Conservation (phyloP, 1,140 invertebrate species). For the Olivierus martensii region DNA sequence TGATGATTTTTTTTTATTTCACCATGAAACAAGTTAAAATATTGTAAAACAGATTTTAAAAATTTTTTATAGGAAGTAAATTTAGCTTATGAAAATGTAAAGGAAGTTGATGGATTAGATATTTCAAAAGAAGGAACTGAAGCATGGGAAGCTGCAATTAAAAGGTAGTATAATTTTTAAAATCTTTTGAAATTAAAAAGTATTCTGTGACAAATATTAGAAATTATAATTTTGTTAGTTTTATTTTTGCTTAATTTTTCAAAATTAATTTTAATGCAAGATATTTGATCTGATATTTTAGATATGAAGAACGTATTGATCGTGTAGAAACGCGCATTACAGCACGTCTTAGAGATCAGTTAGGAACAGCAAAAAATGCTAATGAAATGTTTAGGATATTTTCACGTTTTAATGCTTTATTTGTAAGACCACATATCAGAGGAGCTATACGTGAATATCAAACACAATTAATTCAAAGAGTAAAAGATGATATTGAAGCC, state of each 20-base stretch:
- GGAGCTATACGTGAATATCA: slow-evolving; percentile 98
- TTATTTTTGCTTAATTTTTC: too few relatives aligned
- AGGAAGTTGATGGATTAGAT: slow-evolving; percentile 96
- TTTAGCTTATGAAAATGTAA: slow-evolving; percentile 95
- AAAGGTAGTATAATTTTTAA: slow-evolving; percentile 33
- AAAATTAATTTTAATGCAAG: not conserved
- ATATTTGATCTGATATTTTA: slow-evolving; percentile 12
- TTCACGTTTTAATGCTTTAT: slow-evolving; percentile 89
- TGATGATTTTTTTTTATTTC: too few relatives aligned
- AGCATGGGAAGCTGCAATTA: slow-evolving; percentile 92
- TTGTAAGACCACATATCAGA: slow-evolving; percentile 94
- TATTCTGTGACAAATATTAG: too few relatives aligned
- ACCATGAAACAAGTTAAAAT: too few relatives aligned
- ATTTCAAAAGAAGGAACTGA: slow-evolving; percentile 92
- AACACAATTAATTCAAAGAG: slow-evolving; percentile 94
- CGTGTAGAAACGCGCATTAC: slow-evolving; percentile 94
- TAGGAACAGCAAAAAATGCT: slow-evolving; percentile 95
- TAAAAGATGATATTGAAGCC: slow-evolving; percentile 97
- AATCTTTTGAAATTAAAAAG: too few relatives aligned
- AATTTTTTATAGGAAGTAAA: slow-evolving; percentile 55
- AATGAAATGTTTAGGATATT: slow-evolving; percentile 99
- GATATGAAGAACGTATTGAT: slow-evolving; percentile 94
- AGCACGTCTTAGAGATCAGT: slow-evolving; percentile 85
- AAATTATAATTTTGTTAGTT: too few relatives aligned
- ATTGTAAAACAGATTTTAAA: too few relatives aligned